Conservation (phyloP, 2,113 vertebrate species). For the Podilymbus podiceps region DNA sequence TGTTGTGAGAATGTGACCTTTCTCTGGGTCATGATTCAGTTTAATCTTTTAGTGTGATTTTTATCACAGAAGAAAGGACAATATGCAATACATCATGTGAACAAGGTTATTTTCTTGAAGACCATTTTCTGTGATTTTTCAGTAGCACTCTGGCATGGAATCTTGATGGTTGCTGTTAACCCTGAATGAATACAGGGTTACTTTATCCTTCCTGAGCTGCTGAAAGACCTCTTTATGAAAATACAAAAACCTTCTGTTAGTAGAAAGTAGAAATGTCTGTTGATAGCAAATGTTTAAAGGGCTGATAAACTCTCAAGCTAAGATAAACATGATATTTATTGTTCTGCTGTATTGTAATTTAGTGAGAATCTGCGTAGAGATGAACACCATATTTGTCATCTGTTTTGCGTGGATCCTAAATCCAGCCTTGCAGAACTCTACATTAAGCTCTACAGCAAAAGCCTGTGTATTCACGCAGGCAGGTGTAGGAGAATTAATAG, state of each 20-base stretch:
- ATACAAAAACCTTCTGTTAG: neutral
- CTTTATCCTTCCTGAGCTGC: neutral
- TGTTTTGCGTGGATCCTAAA: neutral
- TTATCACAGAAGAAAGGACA: neutral
- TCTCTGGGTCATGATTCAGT: neutral
- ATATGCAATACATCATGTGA: neutral
- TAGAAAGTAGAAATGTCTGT: neutral
- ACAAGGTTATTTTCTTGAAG: constrained; percentile 1
- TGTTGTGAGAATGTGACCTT: neutral
- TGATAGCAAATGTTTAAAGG: neutral
- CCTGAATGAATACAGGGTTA: neutral
- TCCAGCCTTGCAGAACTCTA: neutral
- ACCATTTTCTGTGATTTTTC: neutral
- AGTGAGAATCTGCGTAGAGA: neutral
- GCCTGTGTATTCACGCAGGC: neutral
- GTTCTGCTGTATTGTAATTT: neutral
- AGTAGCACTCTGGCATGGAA: neutral
- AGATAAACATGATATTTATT: neutral
- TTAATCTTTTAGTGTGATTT: neutral
- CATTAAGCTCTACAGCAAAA: neutral
- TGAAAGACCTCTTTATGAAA: neutral
- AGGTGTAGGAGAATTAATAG: neutral
- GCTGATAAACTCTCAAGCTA: neutral
- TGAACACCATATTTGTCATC: neutral
- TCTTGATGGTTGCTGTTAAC: neutral